Evolutionary conservation across 92 coral and sea anemone species (phyloP).

Genomic region (Bergia puertoricense): DNA sequence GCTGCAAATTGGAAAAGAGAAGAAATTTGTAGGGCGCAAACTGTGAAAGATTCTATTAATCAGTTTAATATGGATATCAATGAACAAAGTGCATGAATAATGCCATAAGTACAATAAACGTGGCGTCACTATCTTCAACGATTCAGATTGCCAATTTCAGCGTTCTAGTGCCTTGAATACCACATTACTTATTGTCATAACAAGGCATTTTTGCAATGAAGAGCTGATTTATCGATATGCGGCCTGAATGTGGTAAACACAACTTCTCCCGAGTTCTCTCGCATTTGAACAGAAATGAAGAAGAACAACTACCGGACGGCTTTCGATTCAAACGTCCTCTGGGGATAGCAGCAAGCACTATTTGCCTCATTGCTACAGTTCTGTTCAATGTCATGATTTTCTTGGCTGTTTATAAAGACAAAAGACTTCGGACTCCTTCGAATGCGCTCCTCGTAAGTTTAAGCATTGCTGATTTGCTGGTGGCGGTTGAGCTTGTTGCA

Average conservation of each 20-base stretch:
- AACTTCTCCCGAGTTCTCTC: background rate
- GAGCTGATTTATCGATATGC: background rate
- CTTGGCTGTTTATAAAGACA: slow-evolving; percentile 25
- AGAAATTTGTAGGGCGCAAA: no score
- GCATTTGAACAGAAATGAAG: background rate
- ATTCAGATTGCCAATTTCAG: background rate
- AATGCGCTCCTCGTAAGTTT: slow-evolving; percentile 27
- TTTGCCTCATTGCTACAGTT: slow-evolving; percentile 7
- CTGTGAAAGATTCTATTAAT: no score
- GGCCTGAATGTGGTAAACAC: background rate
- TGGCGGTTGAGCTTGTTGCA: background rate
- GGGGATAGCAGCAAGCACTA: background rate
- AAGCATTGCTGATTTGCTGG: slow-evolving; percentile 19
- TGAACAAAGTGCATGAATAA: background rate
- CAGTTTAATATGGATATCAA: background rate
- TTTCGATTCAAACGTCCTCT: background rate
- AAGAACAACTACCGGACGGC: background rate
- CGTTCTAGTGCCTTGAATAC: background rate
- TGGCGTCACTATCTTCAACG: background rate
- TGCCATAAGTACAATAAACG: background rate
- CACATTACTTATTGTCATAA: background rate
- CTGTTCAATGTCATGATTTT: slow-evolving; percentile 17
- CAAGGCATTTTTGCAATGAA: background rate
- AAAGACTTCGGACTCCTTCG: slow-evolving; percentile 26
- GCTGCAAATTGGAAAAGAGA: background rate